These are phyloP conservation scores for Sarcophaga subvicina DNA, from an alignment of 2,888 invertebrate species.

Conservation along the genomic window DNA sequence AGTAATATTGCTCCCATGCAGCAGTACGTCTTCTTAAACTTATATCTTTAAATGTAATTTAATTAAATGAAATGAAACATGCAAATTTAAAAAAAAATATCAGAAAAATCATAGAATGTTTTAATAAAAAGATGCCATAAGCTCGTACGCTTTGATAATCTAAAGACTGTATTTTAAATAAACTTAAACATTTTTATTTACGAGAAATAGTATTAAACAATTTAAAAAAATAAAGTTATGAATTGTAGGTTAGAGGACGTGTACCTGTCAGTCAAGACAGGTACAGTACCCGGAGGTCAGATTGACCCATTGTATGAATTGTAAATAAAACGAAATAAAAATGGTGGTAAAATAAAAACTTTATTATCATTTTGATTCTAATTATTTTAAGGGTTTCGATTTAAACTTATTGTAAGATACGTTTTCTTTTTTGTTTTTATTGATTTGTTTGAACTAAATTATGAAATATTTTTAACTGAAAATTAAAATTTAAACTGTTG, in stretches of 20 bases:
- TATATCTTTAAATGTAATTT: too few relatives aligned
- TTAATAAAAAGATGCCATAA: too few relatives aligned
- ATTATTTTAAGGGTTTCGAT: conserved; percentile 59
- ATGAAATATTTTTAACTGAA: conserved; percentile 40
- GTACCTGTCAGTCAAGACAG: too few relatives aligned
- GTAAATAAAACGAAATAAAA: conserved; percentile 10
- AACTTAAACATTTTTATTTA: too few relatives aligned
- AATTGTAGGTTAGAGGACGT: not conserved
- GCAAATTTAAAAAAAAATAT: too few relatives aligned
- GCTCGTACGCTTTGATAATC: too few relatives aligned
- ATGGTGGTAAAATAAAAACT: conserved; percentile 63
- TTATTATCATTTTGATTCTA: conserved; percentile 67
- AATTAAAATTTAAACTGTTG: conserved; percentile 2
- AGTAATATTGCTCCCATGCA: too few relatives aligned
- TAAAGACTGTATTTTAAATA: too few relatives aligned
- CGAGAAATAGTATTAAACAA: not conserved
- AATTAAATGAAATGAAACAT: too few relatives aligned
- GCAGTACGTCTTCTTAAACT: too few relatives aligned
- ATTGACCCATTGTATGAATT: not conserved
- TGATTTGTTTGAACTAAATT: conserved; percentile 55
- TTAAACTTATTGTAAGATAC: conserved; percentile 65
- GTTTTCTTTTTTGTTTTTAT: conserved; percentile 31
- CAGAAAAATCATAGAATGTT: too few relatives aligned
- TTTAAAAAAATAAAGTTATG: conserved; percentile 1
- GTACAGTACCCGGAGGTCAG: too few relatives aligned